Percentiles rank a stretch among this genome's conserved stretches.
Conservation (phyloP, 2,888 invertebrate species). For the Cremastobaeus sp. region DNA sequence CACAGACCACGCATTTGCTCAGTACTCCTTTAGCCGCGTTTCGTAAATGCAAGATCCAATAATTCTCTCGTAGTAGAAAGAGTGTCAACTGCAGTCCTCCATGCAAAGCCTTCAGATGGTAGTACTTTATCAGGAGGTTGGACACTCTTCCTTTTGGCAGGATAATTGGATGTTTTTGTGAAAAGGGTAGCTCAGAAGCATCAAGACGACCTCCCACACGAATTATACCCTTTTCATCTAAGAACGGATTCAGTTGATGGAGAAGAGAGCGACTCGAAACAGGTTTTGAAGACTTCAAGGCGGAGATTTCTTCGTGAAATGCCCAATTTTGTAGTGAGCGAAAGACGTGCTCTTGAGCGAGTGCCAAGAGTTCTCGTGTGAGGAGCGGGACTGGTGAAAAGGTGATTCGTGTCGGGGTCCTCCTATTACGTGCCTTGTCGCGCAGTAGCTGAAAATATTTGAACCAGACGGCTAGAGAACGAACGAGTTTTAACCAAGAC, state of each 20-base stretch:
- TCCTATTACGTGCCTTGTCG: neutral
- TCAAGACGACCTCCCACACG: conserved; percentile 5
- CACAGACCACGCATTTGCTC: neutral
- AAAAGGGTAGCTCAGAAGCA: neutral
- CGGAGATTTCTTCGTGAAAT: neutral
- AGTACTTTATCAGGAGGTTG: neutral
- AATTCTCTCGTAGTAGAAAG: conserved; percentile 10
- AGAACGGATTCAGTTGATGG: neutral
- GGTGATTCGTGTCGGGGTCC: neutral
- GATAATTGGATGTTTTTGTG: conserved; percentile 12
- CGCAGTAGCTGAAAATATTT: neutral
- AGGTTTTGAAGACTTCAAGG: neutral
- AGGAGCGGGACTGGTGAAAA: neutral
- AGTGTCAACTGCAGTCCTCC: conserved; percentile 19
- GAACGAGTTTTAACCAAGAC: neutral
- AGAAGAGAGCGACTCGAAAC: neutral
- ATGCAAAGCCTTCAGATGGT: conserved; percentile 1
- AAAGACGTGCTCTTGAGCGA: neutral
- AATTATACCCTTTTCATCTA: neutral
- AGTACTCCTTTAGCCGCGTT: neutral
- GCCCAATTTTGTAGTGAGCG: neutral
- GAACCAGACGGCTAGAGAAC: neutral
- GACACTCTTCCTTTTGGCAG: neutral
- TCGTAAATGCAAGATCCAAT: neutral
- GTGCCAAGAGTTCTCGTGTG: neutral